Evolutionary conservation across 2,797 vertebrate genomes (phyloP).

Genomic region (Avahi laniger): DNA sequence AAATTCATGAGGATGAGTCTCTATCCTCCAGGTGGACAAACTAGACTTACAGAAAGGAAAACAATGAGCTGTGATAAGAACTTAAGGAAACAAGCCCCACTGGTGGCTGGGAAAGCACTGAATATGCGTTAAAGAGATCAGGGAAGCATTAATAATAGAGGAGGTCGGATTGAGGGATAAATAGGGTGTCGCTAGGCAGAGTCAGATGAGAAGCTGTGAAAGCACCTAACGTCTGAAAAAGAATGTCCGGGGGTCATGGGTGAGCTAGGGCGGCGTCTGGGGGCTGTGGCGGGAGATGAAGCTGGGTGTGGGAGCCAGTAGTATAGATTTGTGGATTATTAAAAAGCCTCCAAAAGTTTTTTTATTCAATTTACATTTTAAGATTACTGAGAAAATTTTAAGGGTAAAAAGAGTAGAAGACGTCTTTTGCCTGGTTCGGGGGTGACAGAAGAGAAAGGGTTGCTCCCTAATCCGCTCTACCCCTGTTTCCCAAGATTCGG

Average conservation of each 20-base stretch:
- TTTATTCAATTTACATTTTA: not conserved
- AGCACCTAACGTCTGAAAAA: not conserved
- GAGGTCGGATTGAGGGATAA: not conserved
- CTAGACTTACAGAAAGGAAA: not conserved
- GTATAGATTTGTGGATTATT: not conserved
- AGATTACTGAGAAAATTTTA: not conserved
- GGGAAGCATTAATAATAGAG: not conserved
- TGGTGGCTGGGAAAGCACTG: not conserved
- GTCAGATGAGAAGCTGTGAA: not conserved
- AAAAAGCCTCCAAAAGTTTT: not conserved
- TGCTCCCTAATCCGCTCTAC: not conserved
- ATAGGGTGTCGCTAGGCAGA: not conserved
- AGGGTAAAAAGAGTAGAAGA: not conserved
- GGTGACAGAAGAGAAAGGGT: not conserved
- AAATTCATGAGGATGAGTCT: not conserved
- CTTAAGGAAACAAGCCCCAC: not conserved
- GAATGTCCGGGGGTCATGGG: not conserved
- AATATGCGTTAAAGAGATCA: not conserved
- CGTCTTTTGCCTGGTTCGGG: not conserved
- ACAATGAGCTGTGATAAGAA: not conserved
- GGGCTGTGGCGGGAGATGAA: too few relatives aligned
- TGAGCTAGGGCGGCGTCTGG: rapidly evolving
- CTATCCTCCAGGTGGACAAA: not conserved
- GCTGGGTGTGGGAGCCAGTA: not conserved
- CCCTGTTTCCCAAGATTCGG: not conserved